Base-by-base conservation (phyloP, 2,888 invertebrate species). In the Ormyrus nitidulus region DNA sequence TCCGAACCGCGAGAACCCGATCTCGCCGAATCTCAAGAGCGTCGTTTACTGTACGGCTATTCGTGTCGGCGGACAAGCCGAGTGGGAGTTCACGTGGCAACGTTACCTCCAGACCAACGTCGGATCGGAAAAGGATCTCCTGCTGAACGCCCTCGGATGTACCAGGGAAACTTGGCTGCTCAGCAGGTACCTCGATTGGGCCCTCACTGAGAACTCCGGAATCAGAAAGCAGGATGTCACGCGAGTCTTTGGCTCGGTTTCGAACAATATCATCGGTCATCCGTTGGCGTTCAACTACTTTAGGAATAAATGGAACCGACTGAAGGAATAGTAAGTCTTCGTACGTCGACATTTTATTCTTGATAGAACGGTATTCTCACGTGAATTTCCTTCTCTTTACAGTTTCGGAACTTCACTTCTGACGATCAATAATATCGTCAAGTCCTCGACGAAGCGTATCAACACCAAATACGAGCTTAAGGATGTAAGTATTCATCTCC, bases 81-180 rank as follows among this genome's bases (percentile, higher is more conserved):
- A 97, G 88, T 98, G 98, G 98, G 93, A 96, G 82, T 98, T 98
- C 89, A 95, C 95, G 0, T 97, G 96, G 94, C 92, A 95, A 66
- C 92, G 95, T 51, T 98, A 96, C 88, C 89, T 93, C 56, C 93
- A 93, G 5, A 94, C 96, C 2, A 95, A 95, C 83, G 94, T 96
- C 0, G 96, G 96, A 0, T 94, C 95, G 0, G 98, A 98, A 89
- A 94, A 96, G 85, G 95, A 95, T 83, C 92, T 95, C 8, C 91
- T 98, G 8, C 91, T 98, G 11, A 93, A 92, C 6, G 95, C 96
- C 0, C 91, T 98, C 11, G 96, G 96, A 0, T 98, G 98, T 86
- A 95, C 96, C 0, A 92, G 94, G 78, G 95, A 97, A 84, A 94
- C 95, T 0, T 97, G 97, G 94, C 92, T 98, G 61, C 91, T 98